Conservation (phyloP, 2,888 invertebrate genomes). For the Lymantria monacha region DNA sequence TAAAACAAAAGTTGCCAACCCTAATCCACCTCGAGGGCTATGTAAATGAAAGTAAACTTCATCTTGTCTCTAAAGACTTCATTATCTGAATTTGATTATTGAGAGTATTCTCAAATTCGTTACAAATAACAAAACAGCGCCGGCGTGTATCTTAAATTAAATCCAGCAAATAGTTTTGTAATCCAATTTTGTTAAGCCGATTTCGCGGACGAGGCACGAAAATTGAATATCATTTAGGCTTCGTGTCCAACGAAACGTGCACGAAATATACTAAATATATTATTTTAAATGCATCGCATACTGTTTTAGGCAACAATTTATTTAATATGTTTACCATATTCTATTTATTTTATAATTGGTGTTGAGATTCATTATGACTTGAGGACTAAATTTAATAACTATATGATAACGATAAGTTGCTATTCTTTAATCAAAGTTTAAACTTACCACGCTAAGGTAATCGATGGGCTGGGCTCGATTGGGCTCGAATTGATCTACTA, state of each 20-base stretch:
- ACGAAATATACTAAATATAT: not conserved
- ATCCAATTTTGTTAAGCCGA: slow-evolving; percentile 10
- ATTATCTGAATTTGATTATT: slow-evolving; percentile 5
- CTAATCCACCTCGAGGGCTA: not conserved
- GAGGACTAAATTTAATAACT: too few relatives aligned
- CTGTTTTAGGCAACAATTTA: too few relatives aligned
- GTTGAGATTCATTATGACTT: too few relatives aligned
- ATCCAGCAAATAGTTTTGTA: slow-evolving; percentile 6
- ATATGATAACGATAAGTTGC: too few relatives aligned
- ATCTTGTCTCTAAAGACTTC: slow-evolving; percentile 5
- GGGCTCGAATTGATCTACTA: too few relatives aligned
- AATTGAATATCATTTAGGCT: slow-evolving; percentile 1
- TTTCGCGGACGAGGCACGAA: slow-evolving; percentile 1
- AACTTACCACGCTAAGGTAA: too few relatives aligned
- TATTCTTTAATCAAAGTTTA: too few relatives aligned
- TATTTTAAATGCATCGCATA: not conserved
- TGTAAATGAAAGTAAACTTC: slow-evolving; percentile 1
- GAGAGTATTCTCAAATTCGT: not conserved
- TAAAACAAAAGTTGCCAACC: not conserved
- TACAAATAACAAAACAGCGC: not conserved
- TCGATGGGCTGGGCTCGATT: too few relatives aligned
- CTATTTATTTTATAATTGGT: too few relatives aligned
- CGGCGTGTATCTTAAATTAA: slow-evolving; percentile 1
- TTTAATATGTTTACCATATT: too few relatives aligned
- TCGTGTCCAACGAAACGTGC: not conserved